A percentile compares a stretch with the other conserved stretches of the same genome.
Evolutionary conservation across 2,113 vertebrate genomes (phyloP).

Genomic region (Thryonomys swinderianus): DNA sequence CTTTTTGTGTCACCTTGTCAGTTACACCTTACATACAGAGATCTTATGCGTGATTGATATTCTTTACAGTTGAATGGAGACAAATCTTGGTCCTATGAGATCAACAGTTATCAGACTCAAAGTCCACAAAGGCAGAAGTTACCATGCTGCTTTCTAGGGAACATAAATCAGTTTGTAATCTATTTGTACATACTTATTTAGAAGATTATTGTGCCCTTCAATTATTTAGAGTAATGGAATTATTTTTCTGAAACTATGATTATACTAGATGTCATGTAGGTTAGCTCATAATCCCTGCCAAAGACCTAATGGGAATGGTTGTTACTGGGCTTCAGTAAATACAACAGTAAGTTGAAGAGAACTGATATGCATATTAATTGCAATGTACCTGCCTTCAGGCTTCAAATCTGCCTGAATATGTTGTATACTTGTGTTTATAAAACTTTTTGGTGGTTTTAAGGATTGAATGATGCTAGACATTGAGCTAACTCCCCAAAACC

Average conservation of each 20-base stretch:
- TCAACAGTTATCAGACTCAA: slow-evolving; percentile 52
- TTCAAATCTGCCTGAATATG: background rate
- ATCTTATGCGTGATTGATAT: slow-evolving; percentile 54
- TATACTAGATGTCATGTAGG: slow-evolving; percentile 60
- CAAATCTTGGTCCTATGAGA: slow-evolving; percentile 53
- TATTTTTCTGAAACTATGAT: slow-evolving; percentile 62
- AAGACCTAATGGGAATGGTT: slow-evolving; percentile 44
- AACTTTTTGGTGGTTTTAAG: background rate
- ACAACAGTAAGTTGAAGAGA: slow-evolving; percentile 32
- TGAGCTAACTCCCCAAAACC: background rate
- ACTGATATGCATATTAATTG: slow-evolving; percentile 39
- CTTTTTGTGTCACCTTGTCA: slow-evolving; percentile 42
- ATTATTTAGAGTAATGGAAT: slow-evolving; percentile 62
- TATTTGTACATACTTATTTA: slow-evolving; percentile 57
- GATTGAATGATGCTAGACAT: background rate
- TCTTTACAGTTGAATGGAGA: slow-evolving; percentile 68
- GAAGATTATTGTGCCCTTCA: slow-evolving; percentile 55
- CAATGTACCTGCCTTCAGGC: background rate
- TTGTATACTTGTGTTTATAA: background rate
- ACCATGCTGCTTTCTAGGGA: slow-evolving; percentile 64
- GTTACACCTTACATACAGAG: slow-evolving; percentile 42
- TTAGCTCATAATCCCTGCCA: slow-evolving; percentile 54
- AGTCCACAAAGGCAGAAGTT: slow-evolving; percentile 55
- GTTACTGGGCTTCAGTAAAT: slow-evolving; percentile 54
- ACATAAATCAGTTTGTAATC: slow-evolving; percentile 69